Evolutionary conservation across 2,888 invertebrate genomes (phyloP), one percentile per base, ranked within the genome.

Genomic region (Diaphora mendica): DNA sequence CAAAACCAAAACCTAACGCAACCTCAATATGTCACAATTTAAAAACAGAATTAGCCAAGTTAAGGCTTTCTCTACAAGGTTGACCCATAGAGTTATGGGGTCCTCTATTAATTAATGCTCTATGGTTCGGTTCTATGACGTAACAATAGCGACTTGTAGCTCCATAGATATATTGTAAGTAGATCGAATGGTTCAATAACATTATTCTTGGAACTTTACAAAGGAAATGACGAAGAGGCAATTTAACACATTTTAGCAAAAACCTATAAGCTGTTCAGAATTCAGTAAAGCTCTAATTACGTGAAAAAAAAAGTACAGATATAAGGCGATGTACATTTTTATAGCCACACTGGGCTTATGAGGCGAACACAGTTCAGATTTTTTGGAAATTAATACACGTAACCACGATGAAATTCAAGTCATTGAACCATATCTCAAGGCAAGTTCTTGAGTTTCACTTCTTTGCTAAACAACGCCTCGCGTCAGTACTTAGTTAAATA

Each of bases 31-130:
- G 64, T 68, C 62, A 72, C 68, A 68, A 72, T 73, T 68, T 64
- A 62, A 72, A 72, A 73, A 73, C 59, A 62, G 33, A 5, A 64
- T 72, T 68, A 33, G 26, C 68, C 42, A 73, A 72, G 64, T n/a
- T 51, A 33, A 15, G 30, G 62, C 67, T 72, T 72, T 72, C 72
- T 55, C 72, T 67, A 42, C 59, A 44, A 65, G 26, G 48, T 67
- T 44, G 33, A 67, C 44, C 33, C 67, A 48, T 48, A 48, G 66
- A 55, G 20, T 44, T 44, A 44, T 59, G 67, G 59, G 44, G 55
- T 72, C 55, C 30, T 62, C 44, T 44, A 30, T 44, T 30, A 51
- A 59, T 39, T 42, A 65, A 55, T 23, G 23, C 30, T 48, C 26
- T 23, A 13, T 55, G 26, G 26, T 48, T 33, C 23, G 33, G 26